A percentile compares a stretch with the other conserved stretches of the same genome.
These are phyloP conservation scores for Psittacula cyanocephala DNA, from an alignment of 2,113 vertebrate species.

Conservation along the genomic window DNA sequence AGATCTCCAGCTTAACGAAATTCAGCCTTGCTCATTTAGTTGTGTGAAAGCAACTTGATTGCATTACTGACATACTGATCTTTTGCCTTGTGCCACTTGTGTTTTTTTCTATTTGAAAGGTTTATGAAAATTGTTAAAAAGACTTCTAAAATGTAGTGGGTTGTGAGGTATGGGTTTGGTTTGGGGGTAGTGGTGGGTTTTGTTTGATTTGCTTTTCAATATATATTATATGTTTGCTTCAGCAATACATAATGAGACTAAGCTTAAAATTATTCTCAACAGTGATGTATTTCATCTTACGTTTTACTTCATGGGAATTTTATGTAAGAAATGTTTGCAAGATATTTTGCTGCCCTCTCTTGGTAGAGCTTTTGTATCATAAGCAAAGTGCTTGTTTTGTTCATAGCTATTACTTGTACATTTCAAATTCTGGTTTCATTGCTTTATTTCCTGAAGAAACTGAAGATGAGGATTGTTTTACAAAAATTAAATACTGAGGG, in stretches of 20 bases:
- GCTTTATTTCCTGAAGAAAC: background rate
- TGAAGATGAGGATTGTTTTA: background rate
- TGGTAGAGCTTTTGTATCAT: background rate
- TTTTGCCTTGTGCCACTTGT: background rate
- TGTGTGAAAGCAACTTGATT: background rate
- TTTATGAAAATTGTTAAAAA: background rate
- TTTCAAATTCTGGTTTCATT: background rate
- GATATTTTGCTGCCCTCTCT: slow-evolving; percentile 57
- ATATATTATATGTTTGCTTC: background rate
- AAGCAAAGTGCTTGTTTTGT: background rate
- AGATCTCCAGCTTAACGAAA: background rate
- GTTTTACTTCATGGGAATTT: background rate
- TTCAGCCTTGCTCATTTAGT: background rate
- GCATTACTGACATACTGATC: background rate
- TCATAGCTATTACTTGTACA: background rate
- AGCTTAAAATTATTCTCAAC: background rate
- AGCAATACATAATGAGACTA: background rate
- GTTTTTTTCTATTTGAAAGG: background rate
- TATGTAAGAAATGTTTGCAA: background rate
- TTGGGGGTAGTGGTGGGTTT: background rate
- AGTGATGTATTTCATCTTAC: background rate
- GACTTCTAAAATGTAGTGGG: background rate
- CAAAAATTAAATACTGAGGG: background rate
- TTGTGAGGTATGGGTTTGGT: background rate
- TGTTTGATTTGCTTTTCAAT: background rate